phyloP scores from a whole-genome alignment of 2,888 invertebrate species.

The Neuroscelio doddi region DNA sequence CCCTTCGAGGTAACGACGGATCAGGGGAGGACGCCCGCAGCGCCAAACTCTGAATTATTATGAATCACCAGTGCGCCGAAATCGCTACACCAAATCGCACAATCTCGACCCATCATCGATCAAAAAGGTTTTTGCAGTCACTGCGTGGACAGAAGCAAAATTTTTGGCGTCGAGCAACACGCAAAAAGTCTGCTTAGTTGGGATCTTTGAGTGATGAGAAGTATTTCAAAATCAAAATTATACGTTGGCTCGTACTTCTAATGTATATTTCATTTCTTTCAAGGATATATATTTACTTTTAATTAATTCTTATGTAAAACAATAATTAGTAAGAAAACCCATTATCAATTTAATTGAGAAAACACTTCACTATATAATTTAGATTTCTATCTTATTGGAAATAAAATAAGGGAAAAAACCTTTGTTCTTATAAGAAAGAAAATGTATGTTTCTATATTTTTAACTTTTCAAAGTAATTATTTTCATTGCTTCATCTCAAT shows the following conservation, averaged over 20 bases:
- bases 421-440: too few species aligned
- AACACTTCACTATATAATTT: too few species aligned
- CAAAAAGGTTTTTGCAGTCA: constrained; percentile 20
- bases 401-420: too few species aligned
- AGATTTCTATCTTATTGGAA: too few species aligned
- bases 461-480: too few species aligned
- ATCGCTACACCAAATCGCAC: constrained; percentile 34
- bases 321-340: too few species aligned
- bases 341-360: too few species aligned
- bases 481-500: too few species aligned
- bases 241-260: too few species aligned
- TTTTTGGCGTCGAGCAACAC: constrained; percentile 28
- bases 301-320: too few species aligned
- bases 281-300: background rate
- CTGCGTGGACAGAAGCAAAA: constrained; percentile 39
- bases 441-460: too few species aligned
- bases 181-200: constrained; percentile 11
- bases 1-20: constrained; percentile 29
- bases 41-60: constrained; percentile 40
- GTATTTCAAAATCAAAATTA: background rate
- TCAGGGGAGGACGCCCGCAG: constrained; percentile 34
- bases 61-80: constrained; percentile 32
- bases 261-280: background rate
- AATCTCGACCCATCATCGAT: constrained; percentile 34
- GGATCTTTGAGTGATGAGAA: constrained; percentile 10